Evolutionary conservation across 2,888 invertebrate species (phyloP), one percentile per base, ranked within the genome.

Genomic region (Blera fallax): DNA sequence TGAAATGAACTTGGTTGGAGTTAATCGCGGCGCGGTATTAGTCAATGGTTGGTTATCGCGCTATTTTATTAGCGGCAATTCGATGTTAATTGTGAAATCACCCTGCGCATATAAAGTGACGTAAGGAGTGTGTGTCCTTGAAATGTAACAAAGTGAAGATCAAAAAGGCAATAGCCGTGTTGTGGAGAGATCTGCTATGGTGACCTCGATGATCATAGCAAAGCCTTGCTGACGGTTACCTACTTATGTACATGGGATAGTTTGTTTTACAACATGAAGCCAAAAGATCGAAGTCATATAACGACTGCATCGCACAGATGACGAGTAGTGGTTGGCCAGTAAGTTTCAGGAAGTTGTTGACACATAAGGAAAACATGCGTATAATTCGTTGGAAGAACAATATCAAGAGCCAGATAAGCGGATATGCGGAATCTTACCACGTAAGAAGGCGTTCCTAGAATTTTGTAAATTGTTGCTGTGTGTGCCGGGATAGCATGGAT

Each of bases 1-100:
- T 29, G 29, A 24, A n/a, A 32, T 52, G 32, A 43, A 32, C 50
- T 37, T 52, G 32, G 4, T 18, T 43, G 8, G 37, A 69, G 67
- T 45, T 7, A 27, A 54, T 69, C 69, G 48, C 34, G 32, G 11
- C 34, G 11, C 34, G 50, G 34, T 64, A 62, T 32, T 54, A 40
- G 37, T 21, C 64, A 50, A 62, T 21, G 34, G n/a, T n/a, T 58
- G 11, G 48, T 74, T 74, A 80, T 84, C 69, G 43, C 29, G 43
- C 2, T 58, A n/a, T n/a, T 48, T 65, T 18, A 45, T 78, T 70
- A 32, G 21, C 10, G n/a, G 16, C 32, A 37, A 14, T 65, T 73
- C 27, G 16, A 67, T 67, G 24, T 54, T 16, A 48, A 62, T 54
- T 16, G 37, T 40, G 32, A 60, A 65, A 45, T 67, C 29, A 32